Evolutionary conservation across 1,140 invertebrate species (phyloP).

Genomic region (Psix sp.): DNA sequence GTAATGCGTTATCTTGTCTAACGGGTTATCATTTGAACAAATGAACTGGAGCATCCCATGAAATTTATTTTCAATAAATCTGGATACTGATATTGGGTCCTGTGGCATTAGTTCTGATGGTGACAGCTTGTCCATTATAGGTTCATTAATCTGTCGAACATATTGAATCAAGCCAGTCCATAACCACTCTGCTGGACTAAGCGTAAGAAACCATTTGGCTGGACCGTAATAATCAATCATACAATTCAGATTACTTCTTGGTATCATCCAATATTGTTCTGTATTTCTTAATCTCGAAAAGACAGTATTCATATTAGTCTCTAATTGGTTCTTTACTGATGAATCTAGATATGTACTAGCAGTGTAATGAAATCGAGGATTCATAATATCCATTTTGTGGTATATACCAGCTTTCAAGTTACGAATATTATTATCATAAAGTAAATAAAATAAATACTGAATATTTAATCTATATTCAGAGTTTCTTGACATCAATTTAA

Average conservation of each 20-base stretch:
- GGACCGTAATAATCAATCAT: too few species aligned
- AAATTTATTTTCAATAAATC: constrained; percentile 19
- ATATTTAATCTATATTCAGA: constrained; percentile 54
- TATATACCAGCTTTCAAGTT: constrained; percentile 60
- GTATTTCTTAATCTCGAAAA: constrained; percentile 52
- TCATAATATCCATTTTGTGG: constrained; percentile 61
- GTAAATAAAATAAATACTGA: constrained; percentile 9
- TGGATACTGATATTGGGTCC: constrained; percentile 59
- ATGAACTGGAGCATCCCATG: constrained; percentile 61
- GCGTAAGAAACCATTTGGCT: constrained; percentile 67
- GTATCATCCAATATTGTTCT: constrained; percentile 53
- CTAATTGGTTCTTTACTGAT: too few species aligned
- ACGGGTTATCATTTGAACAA: constrained; percentile 53
- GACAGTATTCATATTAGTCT: too few species aligned
- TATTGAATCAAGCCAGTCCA: constrained; percentile 63
- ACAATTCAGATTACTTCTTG: too few species aligned
- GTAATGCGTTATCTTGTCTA: constrained; percentile 61
- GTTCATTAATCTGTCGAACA: constrained; percentile 60
- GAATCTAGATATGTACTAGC: constrained; percentile 53
- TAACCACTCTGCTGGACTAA: too few species aligned
- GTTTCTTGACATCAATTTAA: constrained; percentile 48
- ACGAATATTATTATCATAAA: constrained; percentile 58
- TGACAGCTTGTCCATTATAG: too few species aligned
- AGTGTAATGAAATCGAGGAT: constrained; percentile 44
- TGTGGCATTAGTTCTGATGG: constrained; percentile 44